phyloP scores from a whole-genome alignment of 2,888 invertebrate genomes.

The Eumerus sabulonum region DNA sequence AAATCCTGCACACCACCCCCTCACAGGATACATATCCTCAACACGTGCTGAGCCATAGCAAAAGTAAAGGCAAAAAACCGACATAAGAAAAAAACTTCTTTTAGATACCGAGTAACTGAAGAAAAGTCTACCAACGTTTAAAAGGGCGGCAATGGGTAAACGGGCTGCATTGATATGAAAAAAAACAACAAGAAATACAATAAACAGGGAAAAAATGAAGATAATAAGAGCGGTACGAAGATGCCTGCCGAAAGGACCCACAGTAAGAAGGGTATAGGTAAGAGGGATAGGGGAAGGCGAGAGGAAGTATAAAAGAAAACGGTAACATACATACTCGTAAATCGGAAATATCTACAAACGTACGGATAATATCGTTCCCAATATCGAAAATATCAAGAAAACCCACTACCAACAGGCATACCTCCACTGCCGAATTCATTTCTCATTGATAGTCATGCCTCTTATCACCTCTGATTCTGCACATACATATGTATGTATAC shows the following conservation, averaged over 20 bases:
- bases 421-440: background rate
- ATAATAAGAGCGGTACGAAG: background rate
- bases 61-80: too few species aligned
- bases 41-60: conserved; percentile 48
- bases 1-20: conserved; percentile 35
- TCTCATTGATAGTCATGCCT: conserved; percentile 4
- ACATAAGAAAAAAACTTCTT: conserved; percentile 14
- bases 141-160: conserved; percentile 33
- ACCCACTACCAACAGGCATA: conserved; percentile 5
- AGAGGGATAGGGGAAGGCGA: too few species aligned
- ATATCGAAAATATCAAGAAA: conserved; percentile 57
- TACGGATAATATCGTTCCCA: conserved; percentile 63
- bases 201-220: conserved; percentile 42
- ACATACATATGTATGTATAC: too few species aligned
- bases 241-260: background rate
- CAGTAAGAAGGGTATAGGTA: conserved; percentile 7
- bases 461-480: conserved; percentile 62
- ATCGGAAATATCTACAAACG: conserved; percentile 64
- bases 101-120: conserved; percentile 34
- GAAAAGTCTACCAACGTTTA: conserved; percentile 37
- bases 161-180: conserved; percentile 29
- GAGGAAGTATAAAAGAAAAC: too few species aligned
- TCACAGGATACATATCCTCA: conserved; percentile 31
- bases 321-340: conserved; percentile 19
- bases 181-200: conserved; percentile 30